Base-by-base conservation (phyloP, 1,140 invertebrate genomes). In the Oryzaephilus surinamensis region DNA sequence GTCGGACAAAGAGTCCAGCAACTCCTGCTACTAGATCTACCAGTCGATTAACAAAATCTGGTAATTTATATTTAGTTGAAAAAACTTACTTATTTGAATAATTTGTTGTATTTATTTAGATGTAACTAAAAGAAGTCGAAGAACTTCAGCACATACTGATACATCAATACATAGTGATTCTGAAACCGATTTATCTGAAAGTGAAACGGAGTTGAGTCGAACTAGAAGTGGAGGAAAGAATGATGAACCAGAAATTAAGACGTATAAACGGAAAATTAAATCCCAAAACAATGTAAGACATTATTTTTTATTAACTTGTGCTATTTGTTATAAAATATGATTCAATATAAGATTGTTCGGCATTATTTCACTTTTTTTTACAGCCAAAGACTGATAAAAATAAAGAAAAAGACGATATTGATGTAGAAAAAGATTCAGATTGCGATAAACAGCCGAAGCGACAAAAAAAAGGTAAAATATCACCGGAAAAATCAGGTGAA, bases 1-100 rank as follows among this genome's bases (percentile, higher is more conserved):
- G 67, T 37, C 71, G 71, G 48, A 78, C 67, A 34, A 83, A 81
- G 55, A 80, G 77, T 54, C 73, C 71, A 7, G 72, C 69, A 1
- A 71, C 69, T 12, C 64, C 68, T 2, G 65, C 65, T 2, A 51
- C 50, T 18, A 44, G 45, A 28, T 45, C 46, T 13, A 48, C 38
- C 6, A 38, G 38, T 35, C 39, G 56, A 15, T 32, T 51, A 6
- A 57, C 45, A 15, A 42, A 51, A 38, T 38, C 47, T 33, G 51
- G 51, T 53, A 38, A 23, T 27, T 34, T 6, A 14, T n/a, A n/a
- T n/a, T n/a, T n/a, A n/a, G n/a, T n/a, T n/a, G n/a, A n/a, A n/a
- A n/a, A n/a, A n/a, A n/a, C n/a, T n/a, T n/a, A n/a, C n/a, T n/a
- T n/a, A n/a, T 18, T 33, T 0, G 15, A 16, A 5, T 18, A 1